Evolutionary conservation across 2,888 invertebrate genomes (phyloP), one percentile per base, ranked within the genome.

Genomic region (Ornithoptera alexandrae): DNA sequence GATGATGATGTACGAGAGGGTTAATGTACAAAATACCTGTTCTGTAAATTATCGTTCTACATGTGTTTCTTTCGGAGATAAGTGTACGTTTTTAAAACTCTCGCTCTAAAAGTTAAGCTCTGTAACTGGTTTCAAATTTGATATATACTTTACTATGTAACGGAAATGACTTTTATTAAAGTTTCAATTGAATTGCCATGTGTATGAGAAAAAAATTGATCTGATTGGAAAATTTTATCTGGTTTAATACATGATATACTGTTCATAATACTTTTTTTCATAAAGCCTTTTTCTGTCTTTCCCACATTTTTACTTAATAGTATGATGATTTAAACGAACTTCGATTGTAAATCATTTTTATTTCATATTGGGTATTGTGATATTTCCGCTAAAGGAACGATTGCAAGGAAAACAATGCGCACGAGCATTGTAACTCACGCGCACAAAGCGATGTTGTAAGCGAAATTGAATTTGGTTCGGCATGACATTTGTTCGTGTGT

Each of bases 391-490:
- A 61, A 67, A 72, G 63, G 68, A 68, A 68, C 67, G 65, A 70
- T 76, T 68, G 60, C 67, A 24, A 62, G 65, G 69, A 66, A 70
- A 75, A 76, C 74, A 81, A 81, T 79, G 81, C 79, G 81, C 84
- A 84, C 82, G 84, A 85, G 78, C 81, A 82, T 79, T 83, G 84
- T 84, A 81, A 83, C 84, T 86, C 85, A 82, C 82, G 84, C 83
- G 84, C 83, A 85, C 82, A 74, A 84, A 82, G 80, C 80, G 80
- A 84, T 86, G 84, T 86, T 83, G 84, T 85, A 86, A 87, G 83
- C 79, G 80, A 84, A 86, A 87, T 85, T 85, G 83, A 85, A 87
- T 86, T 86, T 81, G 80, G 82, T 82, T 85, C 80, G 83, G 82
- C 84, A 83, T 88, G 87, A 84, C 85, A 87, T 90, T 90, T 86